Conservation (phyloP, 2,113 vertebrate genomes). For the Phocoena phocoena region DNA sequence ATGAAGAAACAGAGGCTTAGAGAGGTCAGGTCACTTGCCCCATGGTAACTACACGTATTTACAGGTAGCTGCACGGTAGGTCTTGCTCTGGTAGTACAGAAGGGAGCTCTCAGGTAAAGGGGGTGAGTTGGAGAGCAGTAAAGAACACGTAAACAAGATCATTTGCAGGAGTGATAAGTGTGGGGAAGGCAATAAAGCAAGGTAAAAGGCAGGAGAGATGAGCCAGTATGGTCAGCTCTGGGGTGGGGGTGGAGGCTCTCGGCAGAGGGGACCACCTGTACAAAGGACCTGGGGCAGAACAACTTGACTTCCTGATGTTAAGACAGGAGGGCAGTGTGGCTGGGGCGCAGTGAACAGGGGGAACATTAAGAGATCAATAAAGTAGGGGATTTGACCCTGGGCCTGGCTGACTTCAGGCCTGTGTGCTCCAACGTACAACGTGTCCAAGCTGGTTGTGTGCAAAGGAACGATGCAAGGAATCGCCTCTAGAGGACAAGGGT, state of each 20-base stretch:
- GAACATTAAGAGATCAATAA: not conserved
- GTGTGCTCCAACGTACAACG: not conserved
- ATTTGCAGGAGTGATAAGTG: not conserved
- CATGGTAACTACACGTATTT: not conserved
- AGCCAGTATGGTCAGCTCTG: not conserved
- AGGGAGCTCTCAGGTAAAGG: not conserved
- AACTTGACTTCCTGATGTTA: not conserved
- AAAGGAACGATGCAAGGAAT: not conserved
- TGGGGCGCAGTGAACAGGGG: not conserved
- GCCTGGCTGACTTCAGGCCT: not conserved
- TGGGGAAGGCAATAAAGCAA: not conserved
- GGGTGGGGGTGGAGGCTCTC: not conserved
- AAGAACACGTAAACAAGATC: not conserved
- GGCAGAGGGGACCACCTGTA: not conserved
- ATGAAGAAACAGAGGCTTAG: not conserved
- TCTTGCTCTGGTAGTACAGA: not conserved
- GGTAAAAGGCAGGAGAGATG: not conserved
- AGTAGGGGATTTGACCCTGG: not conserved
- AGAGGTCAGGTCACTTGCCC: not conserved
- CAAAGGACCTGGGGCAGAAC: not conserved
- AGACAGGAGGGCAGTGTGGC: not conserved
- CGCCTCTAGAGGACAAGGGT: not conserved
- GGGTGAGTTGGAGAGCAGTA: not conserved
- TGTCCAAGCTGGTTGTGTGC: not conserved
- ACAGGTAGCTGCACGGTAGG: not conserved